These are phyloP conservation scores for Hippocampus barbouri DNA, from an alignment of 2,113 vertebrate genomes.

Conservation along the genomic window DNA sequence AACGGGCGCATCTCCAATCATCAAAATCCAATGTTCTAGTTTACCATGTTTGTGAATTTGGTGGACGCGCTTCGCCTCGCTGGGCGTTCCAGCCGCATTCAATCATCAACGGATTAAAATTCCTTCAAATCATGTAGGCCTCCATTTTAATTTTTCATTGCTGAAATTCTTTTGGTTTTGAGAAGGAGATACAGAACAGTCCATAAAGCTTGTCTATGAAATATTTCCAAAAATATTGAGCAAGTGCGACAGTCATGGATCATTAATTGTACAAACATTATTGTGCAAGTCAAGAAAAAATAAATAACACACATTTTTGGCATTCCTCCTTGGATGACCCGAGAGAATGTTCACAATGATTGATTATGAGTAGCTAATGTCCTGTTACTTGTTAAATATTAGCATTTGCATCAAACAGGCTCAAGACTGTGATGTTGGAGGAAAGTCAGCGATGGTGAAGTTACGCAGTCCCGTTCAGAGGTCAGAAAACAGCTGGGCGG, in stretches of 20 bases:
- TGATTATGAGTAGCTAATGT: neutral
- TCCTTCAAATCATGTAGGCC: too few species aligned
- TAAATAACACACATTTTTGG: neutral
- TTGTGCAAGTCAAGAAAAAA: neutral
- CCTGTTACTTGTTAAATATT: conserved; percentile 11
- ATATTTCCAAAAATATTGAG: neutral
- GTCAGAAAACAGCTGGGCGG: conserved; percentile 30
- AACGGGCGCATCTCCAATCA: too few species aligned
- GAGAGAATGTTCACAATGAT: neutral
- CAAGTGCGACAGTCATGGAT: neutral
- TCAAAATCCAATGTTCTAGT: too few species aligned
- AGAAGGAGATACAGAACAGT: neutral
- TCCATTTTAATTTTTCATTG: neutral
- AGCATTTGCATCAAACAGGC: neutral
- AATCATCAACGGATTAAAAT: too few species aligned
- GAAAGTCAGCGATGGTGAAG: conserved; percentile 14
- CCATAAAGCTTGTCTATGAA: neutral
- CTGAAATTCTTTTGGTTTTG: neutral
- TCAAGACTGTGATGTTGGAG: neutral
- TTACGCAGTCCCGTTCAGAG: conserved; percentile 31
- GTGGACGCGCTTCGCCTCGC: too few species aligned
- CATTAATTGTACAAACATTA: neutral
- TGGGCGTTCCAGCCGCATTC: too few species aligned
- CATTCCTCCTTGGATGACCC: neutral
- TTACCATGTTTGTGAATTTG: too few species aligned